These are phyloP conservation scores for Dolichallabes microphthalmus DNA, from an alignment of 2,113 vertebrate genomes.

Conservation along the genomic window DNA sequence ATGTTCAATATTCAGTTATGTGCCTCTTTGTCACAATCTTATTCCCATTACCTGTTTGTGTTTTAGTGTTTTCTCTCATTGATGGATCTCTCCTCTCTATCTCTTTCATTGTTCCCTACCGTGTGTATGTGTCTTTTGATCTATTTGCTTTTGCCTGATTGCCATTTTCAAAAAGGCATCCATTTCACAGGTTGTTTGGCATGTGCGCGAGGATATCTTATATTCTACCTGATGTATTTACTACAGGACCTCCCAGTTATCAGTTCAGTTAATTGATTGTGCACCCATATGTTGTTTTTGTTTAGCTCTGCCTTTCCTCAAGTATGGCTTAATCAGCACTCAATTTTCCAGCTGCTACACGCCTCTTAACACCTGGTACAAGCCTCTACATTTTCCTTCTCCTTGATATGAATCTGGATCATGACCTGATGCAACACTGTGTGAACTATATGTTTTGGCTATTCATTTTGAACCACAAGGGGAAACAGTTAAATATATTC, in stretches of 20 bases:
- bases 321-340: slow-evolving; percentile 65
- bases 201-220: slow-evolving; percentile 43
- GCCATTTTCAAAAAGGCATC: slow-evolving; percentile 12
- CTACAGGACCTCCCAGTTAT: slow-evolving; percentile 41
- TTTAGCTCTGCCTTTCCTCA: slow-evolving; percentile 61
- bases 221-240: slow-evolving; percentile 39
- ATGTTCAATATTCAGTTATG: not conserved
- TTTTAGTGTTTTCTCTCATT: slow-evolving; percentile 19
- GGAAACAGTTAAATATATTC: not conserved
- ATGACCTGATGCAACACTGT: slow-evolving; percentile 53
- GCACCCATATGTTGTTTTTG: slow-evolving; percentile 62
- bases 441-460: slow-evolving; percentile 18
- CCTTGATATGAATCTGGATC: slow-evolving; percentile 44
- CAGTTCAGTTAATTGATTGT: slow-evolving; percentile 31
- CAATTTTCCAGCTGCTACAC: slow-evolving; percentile 57
- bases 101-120: slow-evolving; percentile 28
- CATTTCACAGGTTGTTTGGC: slow-evolving; percentile 54
- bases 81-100: slow-evolving; percentile 25
- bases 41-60: not conserved
- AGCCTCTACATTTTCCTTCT: slow-evolving; percentile 32
- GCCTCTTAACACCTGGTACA: slow-evolving; percentile 60
- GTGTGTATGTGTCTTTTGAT: slow-evolving; percentile 22
- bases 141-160: slow-evolving; percentile 54
- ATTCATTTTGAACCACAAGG: slow-evolving; percentile 22
- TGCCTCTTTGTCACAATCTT: slow-evolving; percentile 10